A percentile compares a stretch with the other conserved stretches of the same genome.
phyloP scores from a whole-genome alignment of 2,888 invertebrate species.

The Ormyrus nitidulus region DNA sequence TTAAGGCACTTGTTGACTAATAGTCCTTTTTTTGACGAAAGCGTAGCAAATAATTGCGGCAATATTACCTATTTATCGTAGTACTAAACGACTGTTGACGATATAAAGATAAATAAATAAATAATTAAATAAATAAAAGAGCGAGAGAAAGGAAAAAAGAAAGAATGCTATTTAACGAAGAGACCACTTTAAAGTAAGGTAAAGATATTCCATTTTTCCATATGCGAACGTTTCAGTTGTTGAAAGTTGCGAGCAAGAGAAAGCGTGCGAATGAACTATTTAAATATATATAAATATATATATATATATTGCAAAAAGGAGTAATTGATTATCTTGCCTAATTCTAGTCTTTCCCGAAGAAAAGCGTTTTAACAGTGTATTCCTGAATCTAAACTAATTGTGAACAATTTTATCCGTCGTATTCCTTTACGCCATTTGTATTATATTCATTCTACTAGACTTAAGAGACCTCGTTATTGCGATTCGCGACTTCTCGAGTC shows the following conservation, averaged over 20 bases:
- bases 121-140: slow-evolving; percentile 27
- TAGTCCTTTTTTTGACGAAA: slow-evolving; percentile 60
- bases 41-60: slow-evolving; percentile 68
- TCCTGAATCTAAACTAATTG: slow-evolving; percentile 64
- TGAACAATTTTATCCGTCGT: slow-evolving; percentile 63
- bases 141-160: slow-evolving; percentile 40
- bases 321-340: slow-evolving; percentile 65
- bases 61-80: slow-evolving; percentile 69
- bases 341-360: slow-evolving; percentile 69
- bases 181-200: slow-evolving; percentile 64
- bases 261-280: slow-evolving; percentile 41
- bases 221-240: slow-evolving; percentile 59
- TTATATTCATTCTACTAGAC: slow-evolving; percentile 51
- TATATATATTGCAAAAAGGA: slow-evolving; percentile 9
- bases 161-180: slow-evolving; percentile 51
- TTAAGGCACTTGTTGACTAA: slow-evolving; percentile 63
- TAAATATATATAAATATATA: slow-evolving; percentile 9
- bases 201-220: slow-evolving; percentile 64
- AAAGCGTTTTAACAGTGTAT: slow-evolving; percentile 59
- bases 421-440: slow-evolving; percentile 64
- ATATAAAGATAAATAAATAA: slow-evolving; percentile 49
- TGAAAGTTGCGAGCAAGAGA: slow-evolving; percentile 38
- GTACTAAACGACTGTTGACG: slow-evolving; percentile 66
- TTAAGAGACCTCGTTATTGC: not conserved
- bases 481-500: not conserved